phyloP scores from a whole-genome alignment of 2,113 vertebrate genomes.

The Pygoscelis adeliae region DNA sequence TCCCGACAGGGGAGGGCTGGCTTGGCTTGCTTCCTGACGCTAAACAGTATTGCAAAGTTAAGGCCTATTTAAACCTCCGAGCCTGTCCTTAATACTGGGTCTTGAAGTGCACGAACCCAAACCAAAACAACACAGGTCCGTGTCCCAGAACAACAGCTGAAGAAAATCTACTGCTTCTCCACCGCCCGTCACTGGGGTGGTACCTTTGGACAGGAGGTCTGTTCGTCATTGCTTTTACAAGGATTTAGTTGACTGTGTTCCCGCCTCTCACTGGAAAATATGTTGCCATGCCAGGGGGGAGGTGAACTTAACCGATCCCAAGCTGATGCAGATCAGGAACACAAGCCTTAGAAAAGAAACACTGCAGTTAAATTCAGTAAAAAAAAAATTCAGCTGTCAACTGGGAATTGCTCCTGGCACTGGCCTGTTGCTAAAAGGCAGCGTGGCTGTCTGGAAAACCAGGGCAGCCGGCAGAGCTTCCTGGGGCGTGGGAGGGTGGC shows the following conservation, averaged over 20 bases:
- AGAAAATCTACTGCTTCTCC: background rate
- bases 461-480: background rate
- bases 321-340: background rate
- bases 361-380: background rate
- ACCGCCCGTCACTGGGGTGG: background rate
- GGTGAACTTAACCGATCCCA: background rate
- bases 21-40: background rate
- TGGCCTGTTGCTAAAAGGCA: background rate
- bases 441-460: background rate
- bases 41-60: background rate
- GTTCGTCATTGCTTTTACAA: background rate
- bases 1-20: background rate
- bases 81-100: background rate
- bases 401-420: background rate
- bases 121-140: background rate
- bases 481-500: background rate
- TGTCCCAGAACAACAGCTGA: background rate
- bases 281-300: background rate
- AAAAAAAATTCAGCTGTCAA: background rate
- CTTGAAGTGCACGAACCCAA: constrained; percentile 14
- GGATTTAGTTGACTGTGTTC: background rate
- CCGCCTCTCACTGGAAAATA: background rate
- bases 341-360: background rate
- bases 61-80: background rate
- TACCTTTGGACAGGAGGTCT: background rate